phyloP scores from a whole-genome alignment of 2,888 invertebrate species.

The Hirudinaria manillensis region DNA sequence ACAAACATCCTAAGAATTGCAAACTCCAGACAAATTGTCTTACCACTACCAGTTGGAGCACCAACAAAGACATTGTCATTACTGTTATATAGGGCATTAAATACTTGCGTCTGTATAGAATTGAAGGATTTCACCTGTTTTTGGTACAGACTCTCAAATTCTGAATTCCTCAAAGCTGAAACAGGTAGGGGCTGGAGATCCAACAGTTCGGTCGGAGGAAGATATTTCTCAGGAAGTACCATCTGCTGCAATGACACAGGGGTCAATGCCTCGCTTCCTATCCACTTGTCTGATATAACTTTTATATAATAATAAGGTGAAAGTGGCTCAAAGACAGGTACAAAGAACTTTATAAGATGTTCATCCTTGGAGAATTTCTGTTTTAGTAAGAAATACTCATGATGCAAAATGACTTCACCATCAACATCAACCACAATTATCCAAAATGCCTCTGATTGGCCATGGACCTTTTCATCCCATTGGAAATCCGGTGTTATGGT shows the following conservation, averaged over 20 bases:
- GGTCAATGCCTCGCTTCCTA: conserved; percentile 84
- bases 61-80: conserved; percentile 93
- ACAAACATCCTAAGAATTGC: conserved; percentile 74
- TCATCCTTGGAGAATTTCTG: conserved; percentile 65
- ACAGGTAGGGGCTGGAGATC: conserved; percentile 90
- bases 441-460: conserved; percentile 64
- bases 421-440: conserved; percentile 63
- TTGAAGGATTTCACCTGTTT: conserved; percentile 88
- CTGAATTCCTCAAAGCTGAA: conserved; percentile 79
- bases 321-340: conserved; percentile 94
- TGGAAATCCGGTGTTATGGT: conserved; percentile 97
- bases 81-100: conserved; percentile 94
- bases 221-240: conserved; percentile 93
- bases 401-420: conserved; percentile 72
- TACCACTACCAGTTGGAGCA: conserved; percentile 59
- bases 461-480: conserved; percentile 90
- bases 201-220: conserved; percentile 91
- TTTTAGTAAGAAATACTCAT: conserved; percentile 89
- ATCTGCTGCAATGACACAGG: conserved; percentile 95
- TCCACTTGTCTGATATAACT: conserved; percentile 59
- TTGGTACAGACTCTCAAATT: conserved; percentile 77
- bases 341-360: conserved; percentile 92
- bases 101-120: conserved; percentile 97
- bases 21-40: conserved; percentile 91
- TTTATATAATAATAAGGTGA: conserved; percentile 93